These are phyloP conservation scores for Hemithea aestivaria DNA, from an alignment of 2,888 invertebrate species.

Conservation along the genomic window DNA sequence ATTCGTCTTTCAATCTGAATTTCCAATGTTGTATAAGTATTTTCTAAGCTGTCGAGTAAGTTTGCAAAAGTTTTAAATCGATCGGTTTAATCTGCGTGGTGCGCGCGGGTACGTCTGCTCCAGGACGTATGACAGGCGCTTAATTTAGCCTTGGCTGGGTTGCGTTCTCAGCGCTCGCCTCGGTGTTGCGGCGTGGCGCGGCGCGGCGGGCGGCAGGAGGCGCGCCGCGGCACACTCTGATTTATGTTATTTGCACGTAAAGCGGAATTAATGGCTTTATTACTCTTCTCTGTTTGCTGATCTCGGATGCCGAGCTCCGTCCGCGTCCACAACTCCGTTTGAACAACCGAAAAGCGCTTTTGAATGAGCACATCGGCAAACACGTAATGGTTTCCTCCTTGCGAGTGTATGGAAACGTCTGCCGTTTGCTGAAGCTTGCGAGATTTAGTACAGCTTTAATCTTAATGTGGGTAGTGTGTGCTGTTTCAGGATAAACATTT, in stretches of 20 bases:
- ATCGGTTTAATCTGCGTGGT: conserved; percentile 51
- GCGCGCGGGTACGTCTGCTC: conserved; percentile 41
- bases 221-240: conserved; percentile 58
- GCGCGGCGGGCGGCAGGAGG: conserved; percentile 60
- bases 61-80: conserved; percentile 29
- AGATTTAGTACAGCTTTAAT: conserved; percentile 20
- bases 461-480: conserved; percentile 19
- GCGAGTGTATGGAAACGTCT: conserved; percentile 27
- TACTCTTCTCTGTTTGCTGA: conserved; percentile 73
- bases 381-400: conserved; percentile 43
- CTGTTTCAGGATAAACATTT: conserved; percentile 6
- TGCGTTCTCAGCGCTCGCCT: conserved; percentile 40
- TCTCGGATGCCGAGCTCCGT: conserved; percentile 55
- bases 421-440: conserved; percentile 15
- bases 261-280: conserved; percentile 78
- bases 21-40: conserved; percentile 16
- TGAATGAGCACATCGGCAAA: conserved; percentile 53
- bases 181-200: conserved; percentile 24
- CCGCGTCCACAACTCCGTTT: conserved; percentile 50
- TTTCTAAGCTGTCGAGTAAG: conserved; percentile 18
- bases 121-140: conserved; percentile 63
- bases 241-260: conserved; percentile 78
- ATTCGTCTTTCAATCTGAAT: conserved; percentile 7
- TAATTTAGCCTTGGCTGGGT: conserved; percentile 59
- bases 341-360: conserved; percentile 52